Base-by-base conservation (phyloP, 1,140 invertebrate species). In the Anoplophora glabripennis region DNA sequence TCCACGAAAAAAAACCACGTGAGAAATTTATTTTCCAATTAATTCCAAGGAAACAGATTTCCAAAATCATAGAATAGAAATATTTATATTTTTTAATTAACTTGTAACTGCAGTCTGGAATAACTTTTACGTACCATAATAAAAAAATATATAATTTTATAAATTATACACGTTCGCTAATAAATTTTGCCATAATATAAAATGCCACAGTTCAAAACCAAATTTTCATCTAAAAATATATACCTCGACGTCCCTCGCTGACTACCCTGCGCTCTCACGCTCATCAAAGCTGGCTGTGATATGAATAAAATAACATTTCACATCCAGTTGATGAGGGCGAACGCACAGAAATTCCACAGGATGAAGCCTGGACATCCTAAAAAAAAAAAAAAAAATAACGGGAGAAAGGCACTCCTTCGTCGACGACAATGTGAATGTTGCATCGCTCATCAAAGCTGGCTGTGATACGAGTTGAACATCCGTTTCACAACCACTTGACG, bases 201-300 rank as follows among this genome's bases (percentile, higher is more conserved):
- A 28, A 28, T 28, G 21, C 21, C 21, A 5, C 21, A 28, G 40
- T 4, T n/a, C n/a, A n/a, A n/a, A n/a, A 41, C 8, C 11, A 41
- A 41, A 41, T 14, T 14, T 41, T 17, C 37, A 14, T 9, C 2
- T 41, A 10, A 41, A 41, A 41, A 14, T 14, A 41, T 41, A 12
- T 41, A 7, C 34, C 10, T 5, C 9, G 33, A 7, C 49, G 12
- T 53, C 52, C 15, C 34, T 18, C 35, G 59, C 36, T 36, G 61
- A 41, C 7, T 28, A 56, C 15, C 37, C 53, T 65, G 61, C 46
- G 72, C 48, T 59, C 68, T 69, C 64, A 64, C 79, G 89, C 89
- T 92, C 88, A 92, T 92, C 89, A 92, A 92, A 90, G 88, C 88
- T 90, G 88, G 88, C 89, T 91, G 89, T 91, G 88, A 92, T 90